Conservation (phyloP, 2,113 vertebrate species). For the Larimichthys crocea region DNA sequence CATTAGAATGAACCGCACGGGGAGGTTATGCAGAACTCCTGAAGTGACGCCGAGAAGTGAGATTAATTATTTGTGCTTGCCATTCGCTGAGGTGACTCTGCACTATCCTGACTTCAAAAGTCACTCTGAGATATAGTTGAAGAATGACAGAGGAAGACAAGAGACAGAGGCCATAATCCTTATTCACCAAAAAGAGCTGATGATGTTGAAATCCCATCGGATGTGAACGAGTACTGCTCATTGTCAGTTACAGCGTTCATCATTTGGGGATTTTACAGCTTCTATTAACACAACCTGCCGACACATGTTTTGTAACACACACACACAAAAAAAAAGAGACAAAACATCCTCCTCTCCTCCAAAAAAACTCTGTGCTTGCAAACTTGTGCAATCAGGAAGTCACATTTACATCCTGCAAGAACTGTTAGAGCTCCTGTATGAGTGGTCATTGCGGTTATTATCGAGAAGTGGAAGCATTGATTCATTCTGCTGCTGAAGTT, state of each 20-base stretch:
- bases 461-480: slow-evolving; percentile 77
- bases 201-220: slow-evolving; percentile 1
- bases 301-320: slow-evolving; percentile 50
- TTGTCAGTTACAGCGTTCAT: slow-evolving; percentile 10
- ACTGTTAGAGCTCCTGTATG: slow-evolving; percentile 35
- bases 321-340: slow-evolving; percentile 11
- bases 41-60: slow-evolving; percentile 13
- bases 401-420: slow-evolving; percentile 62
- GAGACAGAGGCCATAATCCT: neutral
- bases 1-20: slow-evolving; percentile 42
- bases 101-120: neutral
- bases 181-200: neutral
- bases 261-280: slow-evolving; percentile 33
- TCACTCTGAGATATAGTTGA: neutral
- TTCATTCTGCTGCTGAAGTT: slow-evolving; percentile 74
- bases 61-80: slow-evolving; percentile 37
- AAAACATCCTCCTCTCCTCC: slow-evolving; percentile 46
- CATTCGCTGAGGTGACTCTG: neutral
- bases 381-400: slow-evolving; percentile 77
- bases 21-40: slow-evolving; percentile 27
- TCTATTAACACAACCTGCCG: slow-evolving; percentile 38
- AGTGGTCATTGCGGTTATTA: slow-evolving; percentile 63
- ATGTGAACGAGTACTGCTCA: neutral
- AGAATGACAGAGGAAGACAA: neutral
- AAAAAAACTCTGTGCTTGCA: slow-evolving; percentile 44